Evolutionary conservation across 2,888 invertebrate genomes (phyloP).

Genomic region (Phragmatobia fuliginosa): DNA sequence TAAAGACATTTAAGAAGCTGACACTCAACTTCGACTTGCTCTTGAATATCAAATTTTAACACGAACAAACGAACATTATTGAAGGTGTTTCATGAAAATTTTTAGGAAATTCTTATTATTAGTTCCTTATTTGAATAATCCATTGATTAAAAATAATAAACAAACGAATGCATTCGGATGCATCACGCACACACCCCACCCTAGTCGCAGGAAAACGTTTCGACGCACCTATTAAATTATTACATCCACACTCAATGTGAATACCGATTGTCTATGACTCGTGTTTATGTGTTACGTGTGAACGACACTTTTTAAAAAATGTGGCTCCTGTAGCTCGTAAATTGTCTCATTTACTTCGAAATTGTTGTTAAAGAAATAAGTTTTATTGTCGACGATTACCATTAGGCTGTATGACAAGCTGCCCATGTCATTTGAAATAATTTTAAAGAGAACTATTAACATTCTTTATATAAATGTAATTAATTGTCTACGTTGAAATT

Average conservation of each 20-base stretch:
- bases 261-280: constrained; percentile 45
- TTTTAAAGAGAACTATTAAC: not conserved
- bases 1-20: too few relatives aligned
- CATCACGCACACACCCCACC: constrained; percentile 53
- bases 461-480: not conserved
- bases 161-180: constrained; percentile 41
- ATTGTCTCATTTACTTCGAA: constrained; percentile 52
- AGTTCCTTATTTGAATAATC: constrained; percentile 22
- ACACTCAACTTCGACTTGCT: too few relatives aligned
- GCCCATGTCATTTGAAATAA: constrained; percentile 1
- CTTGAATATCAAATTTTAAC: too few relatives aligned
- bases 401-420: constrained; percentile 15
- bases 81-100: constrained; percentile 18
- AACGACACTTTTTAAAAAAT: constrained; percentile 46
- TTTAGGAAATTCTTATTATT: constrained; percentile 23
- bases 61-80: not conserved
- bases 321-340: constrained; percentile 46
- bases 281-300: constrained; percentile 48
- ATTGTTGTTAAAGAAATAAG: constrained; percentile 30
- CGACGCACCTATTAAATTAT: constrained; percentile 59
- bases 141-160: constrained; percentile 48
- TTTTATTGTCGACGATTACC: constrained; percentile 18
- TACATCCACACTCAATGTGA: constrained; percentile 44
- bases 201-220: constrained; percentile 55
- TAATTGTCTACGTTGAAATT: not conserved